These are phyloP conservation scores for Aspidiotus destructor DNA, from an alignment of 2,888 invertebrate species.

Conservation along the genomic window DNA sequence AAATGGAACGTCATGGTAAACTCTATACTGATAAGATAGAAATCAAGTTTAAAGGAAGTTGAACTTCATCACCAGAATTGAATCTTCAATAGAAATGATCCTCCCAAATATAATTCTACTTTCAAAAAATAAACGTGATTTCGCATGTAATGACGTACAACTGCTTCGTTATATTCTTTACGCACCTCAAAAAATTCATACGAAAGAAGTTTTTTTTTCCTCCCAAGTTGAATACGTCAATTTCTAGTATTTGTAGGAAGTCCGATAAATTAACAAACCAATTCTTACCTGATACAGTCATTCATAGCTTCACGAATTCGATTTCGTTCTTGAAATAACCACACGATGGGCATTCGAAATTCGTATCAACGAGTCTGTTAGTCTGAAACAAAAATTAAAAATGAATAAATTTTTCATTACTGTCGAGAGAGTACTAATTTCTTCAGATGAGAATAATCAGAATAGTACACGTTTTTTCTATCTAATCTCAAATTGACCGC, in stretches of 20 bases:
- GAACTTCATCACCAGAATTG: too few species aligned
- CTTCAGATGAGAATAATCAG: background rate
- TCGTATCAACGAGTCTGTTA: conserved; percentile 55
- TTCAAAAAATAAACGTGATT: background rate
- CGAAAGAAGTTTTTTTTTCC: too few species aligned
- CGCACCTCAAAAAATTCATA: too few species aligned
- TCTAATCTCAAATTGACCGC: too few species aligned
- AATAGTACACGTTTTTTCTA: background rate
- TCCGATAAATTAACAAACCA: background rate
- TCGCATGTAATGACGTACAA: background rate
- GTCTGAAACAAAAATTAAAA: conserved; percentile 46
- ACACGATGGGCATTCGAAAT: conserved; percentile 59
- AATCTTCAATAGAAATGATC: background rate
- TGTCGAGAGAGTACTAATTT: too few species aligned
- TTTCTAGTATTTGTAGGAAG: background rate
- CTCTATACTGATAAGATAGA: too few species aligned
- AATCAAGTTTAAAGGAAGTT: too few species aligned
- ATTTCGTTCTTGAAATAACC: conserved; percentile 41
- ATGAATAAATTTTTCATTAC: too few species aligned
- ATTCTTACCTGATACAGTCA: too few species aligned
- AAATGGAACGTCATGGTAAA: too few species aligned
- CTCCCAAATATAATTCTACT: background rate
- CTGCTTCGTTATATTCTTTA: too few species aligned
- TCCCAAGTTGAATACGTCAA: too few species aligned
- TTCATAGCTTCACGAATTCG: conserved; percentile 1